Percentiles rank a stretch among this genome's conserved stretches.
Evolutionary conservation across 2,888 invertebrate genomes (phyloP).

Genomic region (Epirrita christyi): DNA sequence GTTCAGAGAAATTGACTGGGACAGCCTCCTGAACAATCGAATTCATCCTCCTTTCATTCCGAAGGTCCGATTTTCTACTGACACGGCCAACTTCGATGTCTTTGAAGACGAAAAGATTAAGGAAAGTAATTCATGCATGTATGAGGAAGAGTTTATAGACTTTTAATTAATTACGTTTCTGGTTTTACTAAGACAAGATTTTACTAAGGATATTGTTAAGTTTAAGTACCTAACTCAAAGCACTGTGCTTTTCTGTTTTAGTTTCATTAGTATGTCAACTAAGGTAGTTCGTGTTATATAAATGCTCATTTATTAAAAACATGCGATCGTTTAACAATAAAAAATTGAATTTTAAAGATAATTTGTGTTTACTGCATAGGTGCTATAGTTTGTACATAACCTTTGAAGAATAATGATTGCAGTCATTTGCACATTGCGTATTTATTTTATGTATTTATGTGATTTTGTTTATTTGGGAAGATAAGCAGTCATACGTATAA

Average conservation of each 20-base stretch:
- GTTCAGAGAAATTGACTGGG: slow-evolving; percentile 96
- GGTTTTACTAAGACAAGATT: slow-evolving; percentile 27
- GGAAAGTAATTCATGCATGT: slow-evolving; percentile 81
- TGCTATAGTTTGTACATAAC: too few species aligned
- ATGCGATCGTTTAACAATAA: slow-evolving; percentile 11
- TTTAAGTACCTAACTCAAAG: slow-evolving; percentile 44
- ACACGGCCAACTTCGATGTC: slow-evolving; percentile 89
- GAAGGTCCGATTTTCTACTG: slow-evolving; percentile 84
- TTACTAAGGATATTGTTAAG: slow-evolving; percentile 50
- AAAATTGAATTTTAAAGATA: neutral
- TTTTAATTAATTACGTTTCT: slow-evolving; percentile 75
- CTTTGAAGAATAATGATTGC: too few species aligned
- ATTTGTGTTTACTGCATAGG: neutral
- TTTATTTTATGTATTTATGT: too few species aligned
- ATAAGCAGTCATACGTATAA: too few species aligned
- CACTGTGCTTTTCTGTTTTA: slow-evolving; percentile 24
- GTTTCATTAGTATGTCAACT: slow-evolving; percentile 8
- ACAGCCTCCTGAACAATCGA: slow-evolving; percentile 91
- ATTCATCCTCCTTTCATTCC: slow-evolving; percentile 88
- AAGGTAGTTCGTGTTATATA: slow-evolving; percentile 11
- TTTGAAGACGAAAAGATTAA: slow-evolving; percentile 84
- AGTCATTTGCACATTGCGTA: too few species aligned
- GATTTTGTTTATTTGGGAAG: too few species aligned
- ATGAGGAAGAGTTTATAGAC: slow-evolving; percentile 87
- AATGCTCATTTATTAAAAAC: slow-evolving; percentile 20